phyloP scores from a whole-genome alignment of 2,797 vertebrate species.

The Acanthis flammea region DNA sequence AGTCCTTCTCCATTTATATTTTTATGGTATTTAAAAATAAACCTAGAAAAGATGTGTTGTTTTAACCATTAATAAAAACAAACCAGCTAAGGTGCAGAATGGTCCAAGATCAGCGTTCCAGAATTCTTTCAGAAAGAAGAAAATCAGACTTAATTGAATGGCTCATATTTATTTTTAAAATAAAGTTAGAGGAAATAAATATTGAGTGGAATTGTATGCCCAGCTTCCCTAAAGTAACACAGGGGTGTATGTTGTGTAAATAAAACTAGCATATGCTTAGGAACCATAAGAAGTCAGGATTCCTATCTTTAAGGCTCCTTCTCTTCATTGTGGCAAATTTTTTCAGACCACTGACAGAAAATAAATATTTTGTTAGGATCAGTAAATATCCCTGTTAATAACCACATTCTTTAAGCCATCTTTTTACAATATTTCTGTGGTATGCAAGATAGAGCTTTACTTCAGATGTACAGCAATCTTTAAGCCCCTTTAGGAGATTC shows the following conservation, averaged over 20 bases:
- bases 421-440: neutral
- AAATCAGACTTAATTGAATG: neutral
- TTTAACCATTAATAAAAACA: conserved; percentile 17
- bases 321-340: neutral
- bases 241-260: neutral
- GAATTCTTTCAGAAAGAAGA: neutral
- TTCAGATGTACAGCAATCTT: neutral
- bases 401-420: neutral
- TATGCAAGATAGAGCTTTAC: neutral
- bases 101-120: neutral
- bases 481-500: neutral
- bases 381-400: neutral
- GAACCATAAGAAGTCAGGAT: neutral
- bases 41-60: neutral
- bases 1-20: conserved; percentile 9
- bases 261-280: neutral
- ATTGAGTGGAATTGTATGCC: neutral
- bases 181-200: conserved; percentile 8
- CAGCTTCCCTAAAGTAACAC: neutral
- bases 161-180: conserved; percentile 15
- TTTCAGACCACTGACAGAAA: neutral
- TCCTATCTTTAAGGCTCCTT: neutral
- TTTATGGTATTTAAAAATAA: conserved; percentile 31
- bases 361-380: neutral
- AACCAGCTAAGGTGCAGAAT: neutral